A percentile compares a stretch with the other conserved stretches of the same genome.
phyloP scores from a whole-genome alignment of 2,888 invertebrate genomes.

The Tetheella fluctuosa region DNA sequence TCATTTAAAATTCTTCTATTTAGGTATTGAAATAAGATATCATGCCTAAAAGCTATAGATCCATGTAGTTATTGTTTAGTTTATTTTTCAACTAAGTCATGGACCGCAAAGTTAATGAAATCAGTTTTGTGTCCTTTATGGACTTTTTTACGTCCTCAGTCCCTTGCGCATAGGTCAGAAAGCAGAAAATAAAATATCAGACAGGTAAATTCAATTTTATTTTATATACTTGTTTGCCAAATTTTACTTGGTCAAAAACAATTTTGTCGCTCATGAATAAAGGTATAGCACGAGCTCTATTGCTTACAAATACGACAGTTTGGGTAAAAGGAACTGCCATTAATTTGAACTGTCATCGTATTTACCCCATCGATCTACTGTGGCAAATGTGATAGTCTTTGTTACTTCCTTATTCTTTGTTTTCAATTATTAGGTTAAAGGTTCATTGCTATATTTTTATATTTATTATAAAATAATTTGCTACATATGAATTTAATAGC shows the following conservation, averaged over 20 bases:
- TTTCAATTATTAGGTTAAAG: neutral
- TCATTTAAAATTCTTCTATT: too few species aligned
- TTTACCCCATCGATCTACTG: neutral
- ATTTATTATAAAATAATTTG: too few species aligned
- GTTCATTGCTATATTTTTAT: too few species aligned
- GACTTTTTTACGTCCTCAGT: conserved; percentile 27
- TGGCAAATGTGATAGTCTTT: neutral
- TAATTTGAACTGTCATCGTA: conserved; percentile 14
- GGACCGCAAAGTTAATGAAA: neutral
- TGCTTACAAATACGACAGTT: neutral
- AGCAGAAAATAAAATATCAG: conserved; percentile 42
- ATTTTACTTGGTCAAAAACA: conserved; percentile 26
- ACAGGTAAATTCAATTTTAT: conserved; percentile 43
- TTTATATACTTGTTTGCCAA: conserved; percentile 37
- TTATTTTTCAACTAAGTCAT: neutral
- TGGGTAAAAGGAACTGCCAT: conserved; percentile 11
- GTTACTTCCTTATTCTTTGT: neutral
- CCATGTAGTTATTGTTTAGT: too few species aligned
- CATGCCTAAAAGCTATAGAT: too few species aligned
- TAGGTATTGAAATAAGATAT: too few species aligned
- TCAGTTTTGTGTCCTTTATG: neutral
- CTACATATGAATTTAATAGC: too few species aligned
- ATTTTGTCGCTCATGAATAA: conserved; percentile 25
- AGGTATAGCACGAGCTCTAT: neutral
- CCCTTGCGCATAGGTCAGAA: conserved; percentile 33